Evolutionary conservation across 2,797 vertebrate species (phyloP).

Genomic region (Sebastes taczanowskii): DNA sequence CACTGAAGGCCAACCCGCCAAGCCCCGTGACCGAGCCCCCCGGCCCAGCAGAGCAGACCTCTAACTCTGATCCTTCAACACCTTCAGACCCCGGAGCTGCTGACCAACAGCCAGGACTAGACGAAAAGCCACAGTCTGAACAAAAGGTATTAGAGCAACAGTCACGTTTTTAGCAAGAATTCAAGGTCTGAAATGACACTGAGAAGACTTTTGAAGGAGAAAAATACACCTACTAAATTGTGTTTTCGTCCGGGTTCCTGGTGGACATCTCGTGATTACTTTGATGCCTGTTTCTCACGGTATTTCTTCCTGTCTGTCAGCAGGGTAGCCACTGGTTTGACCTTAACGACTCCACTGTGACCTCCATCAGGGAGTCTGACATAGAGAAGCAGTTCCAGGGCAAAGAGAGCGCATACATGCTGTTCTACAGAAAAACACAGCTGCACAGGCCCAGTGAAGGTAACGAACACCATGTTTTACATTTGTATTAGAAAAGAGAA

Average conservation of each 20-base stretch:
- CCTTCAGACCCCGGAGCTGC: constrained; percentile 9
- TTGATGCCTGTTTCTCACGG: constrained; percentile 31
- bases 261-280: constrained; percentile 3
- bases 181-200: background rate
- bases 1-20: constrained; percentile 77
- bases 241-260: background rate
- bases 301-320: constrained; percentile 43
- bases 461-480: constrained; percentile 55
- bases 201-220: background rate
- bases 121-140: constrained; percentile 34
- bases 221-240: too few species aligned
- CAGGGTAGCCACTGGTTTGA: constrained; percentile 92
- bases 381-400: constrained; percentile 97
- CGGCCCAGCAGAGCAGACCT: constrained; percentile 19
- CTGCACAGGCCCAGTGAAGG: constrained; percentile 89
- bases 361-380: constrained; percentile 88
- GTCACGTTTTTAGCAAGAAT: background rate
- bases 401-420: constrained; percentile 98
- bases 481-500: background rate
- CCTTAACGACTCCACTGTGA: constrained; percentile 92
- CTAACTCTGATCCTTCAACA: constrained; percentile 6
- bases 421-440: constrained; percentile 93
- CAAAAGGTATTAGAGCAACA: constrained; percentile 44
- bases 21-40: constrained; percentile 54
- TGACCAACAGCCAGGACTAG: constrained; percentile 19